Evolutionary conservation across 1,140 invertebrate genomes (phyloP), one percentile per base, ranked within the genome.

Genomic region (Physella acuta): DNA sequence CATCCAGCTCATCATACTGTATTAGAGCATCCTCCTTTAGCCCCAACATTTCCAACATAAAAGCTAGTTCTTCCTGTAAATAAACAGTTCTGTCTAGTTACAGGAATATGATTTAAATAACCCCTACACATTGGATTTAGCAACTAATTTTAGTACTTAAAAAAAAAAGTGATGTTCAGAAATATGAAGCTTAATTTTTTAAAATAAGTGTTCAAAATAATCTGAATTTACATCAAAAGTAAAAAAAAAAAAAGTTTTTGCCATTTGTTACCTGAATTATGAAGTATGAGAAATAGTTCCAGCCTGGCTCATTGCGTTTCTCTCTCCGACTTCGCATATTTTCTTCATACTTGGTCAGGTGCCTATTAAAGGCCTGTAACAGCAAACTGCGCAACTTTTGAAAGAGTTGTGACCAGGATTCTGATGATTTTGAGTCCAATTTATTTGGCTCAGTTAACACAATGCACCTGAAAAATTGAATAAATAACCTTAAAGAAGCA

Each of bases 1-100:
- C 95, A 88, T 98, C 95, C 75, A 98, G 86, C 87, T 98, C 95
- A 87, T 99, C 95, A 86, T 98, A 98, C 79, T 98, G 95, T 58
- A 98, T 92, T 70, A 99, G 85, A 31, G 95, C 94, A 87, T 98
- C 95, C 77, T 97, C 94, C 83, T 93, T 86, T 59, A 98, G 86
- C 68, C 93, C 94, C 71, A 99, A 85, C 90, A 96, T 95, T 88
- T 97, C 93, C 75, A 97, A 89, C 70, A 95, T 92, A 87, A 97
- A 93, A 61, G 94, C 95, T 74, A 98, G 87, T 88, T 98, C 93
- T 87, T 98, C 95, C 91, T 97, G 88, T 34, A 20, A 44, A 44
- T 44, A 44, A 11, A 20, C 39, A 44, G 8, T 44, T n/a, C n/a
- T n/a, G n/a, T n/a, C n/a, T n/a, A n/a, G n/a, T n/a, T n/a, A n/a